Base-by-base conservation (phyloP, 2,797 vertebrate species). In the Cyprinodon diabolis region DNA sequence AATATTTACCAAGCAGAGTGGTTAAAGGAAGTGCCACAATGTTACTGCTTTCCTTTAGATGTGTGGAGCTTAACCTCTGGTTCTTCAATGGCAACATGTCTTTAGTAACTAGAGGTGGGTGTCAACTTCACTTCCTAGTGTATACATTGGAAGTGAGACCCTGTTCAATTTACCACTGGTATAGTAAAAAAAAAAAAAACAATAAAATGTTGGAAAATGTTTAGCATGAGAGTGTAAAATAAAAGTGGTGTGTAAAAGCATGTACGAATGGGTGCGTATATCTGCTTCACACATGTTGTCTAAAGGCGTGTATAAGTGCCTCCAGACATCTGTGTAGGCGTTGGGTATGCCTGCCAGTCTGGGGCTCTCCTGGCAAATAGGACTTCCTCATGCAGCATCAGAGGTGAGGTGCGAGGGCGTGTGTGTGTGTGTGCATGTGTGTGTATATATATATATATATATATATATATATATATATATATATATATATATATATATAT, bases 331-430 rank as follows among this genome's bases (percentile, higher is more conserved):
- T 68, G 63, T 69, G 90, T 92, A 87, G 90, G 91, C 87, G 90
- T 91, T 84, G 37, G 67, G 90, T 84, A 86, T 88, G 90, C 91
- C 91, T 94, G 92, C 91, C 91, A 93, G 92, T 94, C 91, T 94
- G 91, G 92, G 91, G 89, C 87, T 94, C 91, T 93, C 88, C 91
- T 93, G 92, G 91, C 92, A 89, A 68, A 23, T 37, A 71, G 76
- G 80, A 87, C 85, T 91, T 92, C 91, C 89, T 90, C 71, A 87
- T 92, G 89, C 86, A 89, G 91, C 90, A 92, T 91, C 91, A 91
- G 87, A 92, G 87, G 91, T 92, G 91, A 93, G 91, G 92, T 93
- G 91, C 91, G 85, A 91, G 91, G 90, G 90, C 83, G 87, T 86
- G 82, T 70, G 54, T 52, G 30, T 30, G 30, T 30, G 25, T 30